Percentiles rank a stretch among this genome's conserved stretches.
Conservation (phyloP, 2,797 vertebrate species). For the Brachyalestes nurse region DNA sequence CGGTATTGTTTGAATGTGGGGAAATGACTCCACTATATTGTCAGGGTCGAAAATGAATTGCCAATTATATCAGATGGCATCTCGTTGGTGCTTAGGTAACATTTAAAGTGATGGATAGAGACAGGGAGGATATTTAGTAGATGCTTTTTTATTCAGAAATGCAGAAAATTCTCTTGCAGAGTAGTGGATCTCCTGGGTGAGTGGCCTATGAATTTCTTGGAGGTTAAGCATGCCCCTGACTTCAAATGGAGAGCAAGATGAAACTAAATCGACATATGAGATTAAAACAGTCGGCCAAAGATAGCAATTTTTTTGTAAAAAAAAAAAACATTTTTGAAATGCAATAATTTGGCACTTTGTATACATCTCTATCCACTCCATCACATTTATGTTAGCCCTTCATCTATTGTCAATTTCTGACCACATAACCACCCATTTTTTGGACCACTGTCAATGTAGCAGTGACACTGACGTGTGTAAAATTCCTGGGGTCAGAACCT, state of each 20-base stretch:
- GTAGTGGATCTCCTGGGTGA: conserved; percentile 15
- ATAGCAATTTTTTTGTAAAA: neutral
- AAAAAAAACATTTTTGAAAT: neutral
- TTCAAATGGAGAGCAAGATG: neutral
- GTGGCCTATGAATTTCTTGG: neutral
- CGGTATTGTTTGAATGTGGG: conserved; percentile 78
- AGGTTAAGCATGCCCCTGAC: neutral
- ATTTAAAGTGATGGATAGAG: conserved; percentile 75
- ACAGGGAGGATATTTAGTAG: conserved; percentile 77
- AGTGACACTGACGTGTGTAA: too few species aligned
- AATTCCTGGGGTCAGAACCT: too few species aligned
- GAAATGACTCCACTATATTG: conserved; percentile 81
- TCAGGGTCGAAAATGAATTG: conserved; percentile 82
- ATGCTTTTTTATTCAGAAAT: conserved; percentile 58
- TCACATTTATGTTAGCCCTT: too few species aligned
- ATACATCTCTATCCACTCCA: too few species aligned
- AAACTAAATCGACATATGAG: neutral
- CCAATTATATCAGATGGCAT: conserved; percentile 81
- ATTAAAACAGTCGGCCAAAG: neutral
- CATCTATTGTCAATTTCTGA: too few species aligned
- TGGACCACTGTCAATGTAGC: too few species aligned
- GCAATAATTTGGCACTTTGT: neutral
- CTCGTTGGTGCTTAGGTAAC: conserved; percentile 73
- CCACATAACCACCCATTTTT: too few species aligned
- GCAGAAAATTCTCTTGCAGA: conserved; percentile 27